A percentile compares a stretch with the other conserved stretches of the same genome.
Conservation (phyloP, 2,113 vertebrate genomes). For the Seriola quinqueradiata region DNA sequence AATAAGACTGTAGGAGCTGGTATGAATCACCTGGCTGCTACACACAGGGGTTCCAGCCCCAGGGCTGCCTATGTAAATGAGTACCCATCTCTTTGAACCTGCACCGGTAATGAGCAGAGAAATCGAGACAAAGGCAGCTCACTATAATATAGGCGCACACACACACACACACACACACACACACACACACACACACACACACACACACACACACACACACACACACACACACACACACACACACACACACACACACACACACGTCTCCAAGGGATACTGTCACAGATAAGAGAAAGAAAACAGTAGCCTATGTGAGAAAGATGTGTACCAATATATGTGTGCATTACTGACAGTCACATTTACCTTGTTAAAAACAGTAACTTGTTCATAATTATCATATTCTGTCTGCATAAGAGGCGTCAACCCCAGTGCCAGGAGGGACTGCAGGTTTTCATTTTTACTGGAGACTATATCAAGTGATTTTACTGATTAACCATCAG, state of each 20-base stretch:
- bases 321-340: conserved; percentile 19
- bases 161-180: too few species aligned
- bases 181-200: conserved; percentile 20
- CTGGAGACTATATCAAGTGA: conserved; percentile 3
- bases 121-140: conserved; percentile 69
- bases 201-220: conserved; percentile 18
- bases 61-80: conserved; percentile 81
- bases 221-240: conserved; percentile 20
- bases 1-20: conserved; percentile 64
- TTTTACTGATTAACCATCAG: conserved; percentile 39
- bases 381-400: conserved; percentile 37
- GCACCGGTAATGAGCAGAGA: conserved; percentile 74
- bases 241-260: conserved; percentile 9
- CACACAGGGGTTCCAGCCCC: conserved; percentile 55
- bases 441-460: conserved; percentile 6
- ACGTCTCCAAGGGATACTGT: conserved; percentile 50
- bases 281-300: conserved; percentile 31
- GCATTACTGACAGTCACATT: conserved; percentile 25
- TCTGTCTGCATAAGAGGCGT: neutral
- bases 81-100: conserved; percentile 77
- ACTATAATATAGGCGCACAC: conserved; percentile 5
- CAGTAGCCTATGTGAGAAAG: conserved; percentile 13
- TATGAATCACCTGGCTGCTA: conserved; percentile 78
- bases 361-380: conserved; percentile 37
- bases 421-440: neutral